Base-by-base conservation (phyloP, 2,888 invertebrate genomes). In the Leptogaster cylindrica region DNA sequence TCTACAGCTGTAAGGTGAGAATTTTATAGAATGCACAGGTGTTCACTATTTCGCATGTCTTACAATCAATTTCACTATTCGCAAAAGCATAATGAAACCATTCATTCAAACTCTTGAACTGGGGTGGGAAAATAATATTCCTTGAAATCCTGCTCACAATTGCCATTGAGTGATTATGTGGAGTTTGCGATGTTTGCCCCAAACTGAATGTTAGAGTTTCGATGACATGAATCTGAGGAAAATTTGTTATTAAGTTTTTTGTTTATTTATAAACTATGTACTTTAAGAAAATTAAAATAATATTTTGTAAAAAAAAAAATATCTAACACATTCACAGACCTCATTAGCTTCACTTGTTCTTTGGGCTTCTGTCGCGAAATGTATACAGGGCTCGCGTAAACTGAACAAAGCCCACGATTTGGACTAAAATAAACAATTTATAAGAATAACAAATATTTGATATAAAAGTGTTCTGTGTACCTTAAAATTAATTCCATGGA, bases 61-160 rank as follows among this genome's bases (percentile, higher is more conserved):
- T 79, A 95, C 95, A 94, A 82, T 96, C 96, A 66, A 96, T 91
- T 82, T 96, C 96, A 79, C 93, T 92, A 74, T 92, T 93, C 16
- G 94, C 91, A 82, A 97, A 97, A 0, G 97, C 94, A 81, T 97
- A 97, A 75, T 92, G 90, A 84, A 97, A 97, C 97, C 97, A 97
- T 82, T 97, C 97, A 75, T 91, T 90, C 39, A 97, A 85, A 33
- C 92, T 92, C 81, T 95, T 92, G 82, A 96, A 96, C 82, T 96
- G 96, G 27, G 96, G 97, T 71, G 96, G 96, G 82, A 97, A 96
- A 70, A 95, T 88, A 70, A 95, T 89, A 73, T 92, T 94, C 55
- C 97, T 85, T 61, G 95, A 92, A 76, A 97, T 90, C 77, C 94
- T 89, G 77, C 95, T 95, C 65, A 97, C 95, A 7, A 94, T 95